Conservation (phyloP, 2,797 vertebrate species). For the Hemibagrus guttatus region DNA sequence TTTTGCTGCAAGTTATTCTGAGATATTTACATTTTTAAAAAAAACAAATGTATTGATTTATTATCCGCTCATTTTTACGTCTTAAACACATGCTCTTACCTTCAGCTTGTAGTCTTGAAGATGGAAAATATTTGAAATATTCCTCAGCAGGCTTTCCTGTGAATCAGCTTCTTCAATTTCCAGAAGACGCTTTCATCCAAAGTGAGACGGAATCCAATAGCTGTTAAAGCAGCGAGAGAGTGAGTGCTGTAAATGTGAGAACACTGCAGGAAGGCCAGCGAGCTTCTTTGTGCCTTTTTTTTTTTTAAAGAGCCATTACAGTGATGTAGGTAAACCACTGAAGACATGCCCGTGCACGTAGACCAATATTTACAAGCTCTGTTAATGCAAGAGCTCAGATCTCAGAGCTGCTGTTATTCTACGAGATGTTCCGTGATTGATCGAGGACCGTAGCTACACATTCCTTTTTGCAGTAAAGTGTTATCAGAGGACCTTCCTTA, state of each 20-base stretch:
- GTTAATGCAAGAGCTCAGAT: slow-evolving; percentile 7
- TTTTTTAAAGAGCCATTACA: not conserved
- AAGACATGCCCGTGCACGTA: not conserved
- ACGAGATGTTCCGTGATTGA: slow-evolving; percentile 25
- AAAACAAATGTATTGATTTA: not conserved
- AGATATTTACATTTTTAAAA: not conserved
- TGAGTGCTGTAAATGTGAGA: not conserved
- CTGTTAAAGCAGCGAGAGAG: not conserved
- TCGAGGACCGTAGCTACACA: slow-evolving; percentile 2
- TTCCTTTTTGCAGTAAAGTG: slow-evolving; percentile 9
- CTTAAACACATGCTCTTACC: not conserved
- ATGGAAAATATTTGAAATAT: not conserved
- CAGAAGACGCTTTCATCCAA: not conserved
- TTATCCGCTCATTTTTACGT: not conserved
- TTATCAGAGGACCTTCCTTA: slow-evolving; percentile 40
- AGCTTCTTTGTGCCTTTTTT: not conserved
- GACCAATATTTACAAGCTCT: not conserved
- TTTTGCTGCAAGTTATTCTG: not conserved
- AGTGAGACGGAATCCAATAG: no score
- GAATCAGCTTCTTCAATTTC: not conserved
- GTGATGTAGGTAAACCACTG: not conserved
- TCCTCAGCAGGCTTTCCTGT: not conserved
- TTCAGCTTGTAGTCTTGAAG: not conserved
- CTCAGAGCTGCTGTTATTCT: not conserved
- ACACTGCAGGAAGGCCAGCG: not conserved